Conservation (phyloP, 2,797 vertebrate genomes). For the Phoebastria nigripes region DNA sequence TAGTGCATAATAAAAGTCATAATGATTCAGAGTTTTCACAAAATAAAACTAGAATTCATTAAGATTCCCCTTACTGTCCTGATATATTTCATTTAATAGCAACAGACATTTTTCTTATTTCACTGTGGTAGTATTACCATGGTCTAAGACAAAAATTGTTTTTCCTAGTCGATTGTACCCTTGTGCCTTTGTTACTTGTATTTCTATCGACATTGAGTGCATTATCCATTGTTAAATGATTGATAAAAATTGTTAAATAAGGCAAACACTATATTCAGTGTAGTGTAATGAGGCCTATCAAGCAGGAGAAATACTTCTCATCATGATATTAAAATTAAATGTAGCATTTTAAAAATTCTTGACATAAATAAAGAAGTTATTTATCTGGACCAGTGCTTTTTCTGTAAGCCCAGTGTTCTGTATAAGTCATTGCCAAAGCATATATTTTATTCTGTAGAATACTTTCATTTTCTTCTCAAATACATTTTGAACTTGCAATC, state of each 20-base stretch:
- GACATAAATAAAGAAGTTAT: conserved; percentile 77
- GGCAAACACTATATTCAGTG: conserved; percentile 72
- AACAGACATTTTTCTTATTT: neutral
- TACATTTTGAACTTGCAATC: conserved; percentile 39
- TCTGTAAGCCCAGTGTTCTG: conserved; percentile 74
- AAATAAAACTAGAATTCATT: neutral
- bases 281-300: conserved; percentile 74
- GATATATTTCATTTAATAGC: neutral
- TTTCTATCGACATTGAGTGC: conserved; percentile 30
- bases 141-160: conserved; percentile 22
- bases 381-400: conserved; percentile 76
- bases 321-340: conserved; percentile 79
- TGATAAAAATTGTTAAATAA: conserved; percentile 80
- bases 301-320: conserved; percentile 62
- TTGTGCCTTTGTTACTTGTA: conserved; percentile 35
- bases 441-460: conserved; percentile 72
- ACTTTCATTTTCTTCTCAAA: conserved; percentile 51
- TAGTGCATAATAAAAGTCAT: neutral
- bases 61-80: neutral
- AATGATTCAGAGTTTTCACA: neutral
- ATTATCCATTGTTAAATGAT: conserved; percentile 71
- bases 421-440: conserved; percentile 71
- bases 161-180: conserved; percentile 24
- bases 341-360: conserved; percentile 76
- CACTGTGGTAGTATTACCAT: neutral